A percentile compares a stretch with the other conserved stretches of the same genome.
Evolutionary conservation across 1,140 invertebrate species (phyloP).

Genomic region (Augochlora pura): DNA sequence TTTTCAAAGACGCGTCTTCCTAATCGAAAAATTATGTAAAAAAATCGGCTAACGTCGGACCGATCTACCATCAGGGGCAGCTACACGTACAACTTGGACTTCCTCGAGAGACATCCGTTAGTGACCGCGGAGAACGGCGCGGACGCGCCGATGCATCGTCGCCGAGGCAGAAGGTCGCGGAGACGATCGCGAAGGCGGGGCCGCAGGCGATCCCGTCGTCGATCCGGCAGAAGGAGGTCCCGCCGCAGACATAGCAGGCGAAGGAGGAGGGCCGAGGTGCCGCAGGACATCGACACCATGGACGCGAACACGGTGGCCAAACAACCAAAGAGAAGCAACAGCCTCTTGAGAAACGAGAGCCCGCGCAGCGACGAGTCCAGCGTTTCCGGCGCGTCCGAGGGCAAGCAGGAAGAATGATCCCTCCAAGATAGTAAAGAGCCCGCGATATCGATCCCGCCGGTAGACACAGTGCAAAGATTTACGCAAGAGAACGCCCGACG

Average conservation of each 20-base stretch:
- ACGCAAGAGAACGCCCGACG: neutral
- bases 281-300: neutral
- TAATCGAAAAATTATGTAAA: neutral
- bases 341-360: slow-evolving; percentile 13
- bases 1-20: no score
- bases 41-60: no score
- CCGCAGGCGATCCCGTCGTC: neutral
- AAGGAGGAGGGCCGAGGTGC: neutral
- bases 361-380: slow-evolving; percentile 12
- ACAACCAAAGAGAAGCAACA: slow-evolving; percentile 14
- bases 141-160: neutral
- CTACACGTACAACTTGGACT: slow-evolving; percentile 59
- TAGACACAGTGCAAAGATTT: slow-evolving; percentile 18
- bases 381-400: neutral
- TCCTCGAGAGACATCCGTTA: slow-evolving; percentile 3
- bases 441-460: neutral
- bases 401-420: neutral
- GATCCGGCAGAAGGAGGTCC: slow-evolving; percentile 8
- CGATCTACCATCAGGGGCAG: slow-evolving; percentile 48
- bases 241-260: neutral
- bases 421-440: neutral
- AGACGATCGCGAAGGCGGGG: neutral
- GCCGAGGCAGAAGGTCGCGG: neutral
- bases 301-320: slow-evolving; percentile 6
- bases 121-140: neutral